A percentile compares a stretch with the other conserved stretches of the same genome.
phyloP scores from a whole-genome alignment of 1,140 invertebrate genomes.

The Eumaeus atala region DNA sequence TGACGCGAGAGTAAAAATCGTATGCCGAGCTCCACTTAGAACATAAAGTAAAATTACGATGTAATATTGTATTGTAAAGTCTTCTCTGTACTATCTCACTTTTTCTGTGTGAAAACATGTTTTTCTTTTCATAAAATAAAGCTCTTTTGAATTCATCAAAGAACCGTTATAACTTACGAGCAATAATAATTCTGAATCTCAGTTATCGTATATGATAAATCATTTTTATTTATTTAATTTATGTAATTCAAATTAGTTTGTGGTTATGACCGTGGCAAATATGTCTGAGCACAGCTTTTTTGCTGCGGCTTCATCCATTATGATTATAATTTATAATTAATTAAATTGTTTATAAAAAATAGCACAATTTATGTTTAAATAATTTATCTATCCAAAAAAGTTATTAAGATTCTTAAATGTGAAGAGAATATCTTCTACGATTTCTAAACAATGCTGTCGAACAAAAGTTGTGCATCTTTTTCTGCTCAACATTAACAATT shows the following conservation, averaged over 20 bases:
- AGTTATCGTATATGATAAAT: conserved; percentile 2
- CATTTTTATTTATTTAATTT: conserved; percentile 8
- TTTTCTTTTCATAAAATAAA: not conserved
- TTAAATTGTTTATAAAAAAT: no score
- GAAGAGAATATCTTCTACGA: no score
- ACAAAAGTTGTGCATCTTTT: no score
- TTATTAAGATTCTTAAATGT: no score
- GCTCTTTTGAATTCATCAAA: not conserved
- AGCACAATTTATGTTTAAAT: no score
- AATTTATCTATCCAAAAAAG: no score
- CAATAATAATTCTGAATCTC: conserved; percentile 2
- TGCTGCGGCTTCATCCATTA: no score
- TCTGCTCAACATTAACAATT: no score
- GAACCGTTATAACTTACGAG: not conserved
- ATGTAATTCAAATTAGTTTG: conserved; percentile 5
- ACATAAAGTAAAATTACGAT: conserved; percentile 8
- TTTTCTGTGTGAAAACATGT: conserved; percentile 7
- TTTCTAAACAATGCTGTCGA: no score
- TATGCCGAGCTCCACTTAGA: not conserved
- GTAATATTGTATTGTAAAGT: not conserved
- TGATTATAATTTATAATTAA: no score
- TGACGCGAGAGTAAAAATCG: no score
- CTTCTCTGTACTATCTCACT: not conserved
- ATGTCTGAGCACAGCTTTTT: no score
- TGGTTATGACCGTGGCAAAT: not conserved